Conservation (phyloP, 2,113 vertebrate species). For the Colius striatus region DNA sequence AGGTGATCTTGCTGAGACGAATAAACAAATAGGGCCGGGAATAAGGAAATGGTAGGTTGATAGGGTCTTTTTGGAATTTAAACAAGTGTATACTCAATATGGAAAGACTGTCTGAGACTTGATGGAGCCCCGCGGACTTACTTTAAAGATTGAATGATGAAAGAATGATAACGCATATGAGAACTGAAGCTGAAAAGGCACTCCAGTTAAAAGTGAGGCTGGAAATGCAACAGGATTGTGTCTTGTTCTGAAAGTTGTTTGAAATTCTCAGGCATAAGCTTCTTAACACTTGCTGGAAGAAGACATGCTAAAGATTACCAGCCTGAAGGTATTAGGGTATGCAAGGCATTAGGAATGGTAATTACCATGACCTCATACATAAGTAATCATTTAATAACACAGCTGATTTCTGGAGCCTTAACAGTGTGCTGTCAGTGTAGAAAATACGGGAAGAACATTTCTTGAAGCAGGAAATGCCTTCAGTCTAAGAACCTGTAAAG, state of each 20-base stretch:
- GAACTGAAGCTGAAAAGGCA: conserved; percentile 43
- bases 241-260: conserved; percentile 51
- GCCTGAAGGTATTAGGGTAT: conserved; percentile 56
- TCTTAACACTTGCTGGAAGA: conserved; percentile 55
- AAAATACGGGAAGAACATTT: neutral
- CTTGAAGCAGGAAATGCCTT: neutral
- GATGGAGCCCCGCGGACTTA: conserved; percentile 28
- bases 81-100: conserved; percentile 37
- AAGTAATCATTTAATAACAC: conserved; percentile 61
- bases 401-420: conserved; percentile 35
- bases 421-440: conserved; percentile 15
- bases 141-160: conserved; percentile 19
- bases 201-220: conserved; percentile 33
- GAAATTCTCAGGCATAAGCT: conserved; percentile 58
- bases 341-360: conserved; percentile 60
- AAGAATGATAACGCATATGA: conserved; percentile 30
- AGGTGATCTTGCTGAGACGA: conserved; percentile 13
- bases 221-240: conserved; percentile 49
- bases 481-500: neutral
- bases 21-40: conserved; percentile 66
- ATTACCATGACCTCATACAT: conserved; percentile 59
- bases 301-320: conserved; percentile 55
- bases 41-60: conserved; percentile 28
- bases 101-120: conserved; percentile 38
- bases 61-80: conserved; percentile 52